These are phyloP conservation scores for Acanthococcus lagerstroemiae DNA, from an alignment of 2,888 invertebrate species.

Conservation along the genomic window DNA sequence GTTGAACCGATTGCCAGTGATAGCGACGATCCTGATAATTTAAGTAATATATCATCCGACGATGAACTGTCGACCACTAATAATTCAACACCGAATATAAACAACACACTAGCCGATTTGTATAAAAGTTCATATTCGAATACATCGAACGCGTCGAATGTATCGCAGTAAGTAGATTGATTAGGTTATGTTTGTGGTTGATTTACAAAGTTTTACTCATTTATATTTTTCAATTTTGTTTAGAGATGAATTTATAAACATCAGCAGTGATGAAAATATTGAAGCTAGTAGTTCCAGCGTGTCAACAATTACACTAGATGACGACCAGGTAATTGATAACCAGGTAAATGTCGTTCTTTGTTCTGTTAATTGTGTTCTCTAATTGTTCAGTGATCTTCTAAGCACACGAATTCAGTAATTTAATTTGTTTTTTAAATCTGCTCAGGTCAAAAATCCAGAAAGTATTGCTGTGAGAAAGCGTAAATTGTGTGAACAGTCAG, in stretches of 20 bases:
- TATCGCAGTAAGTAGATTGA: neutral
- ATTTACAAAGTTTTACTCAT: too few species aligned
- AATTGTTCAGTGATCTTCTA: too few species aligned
- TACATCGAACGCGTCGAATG: neutral
- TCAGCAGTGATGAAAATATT: slow-evolving; percentile 22
- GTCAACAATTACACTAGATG: slow-evolving; percentile 18
- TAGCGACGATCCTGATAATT: slow-evolving; percentile 17
- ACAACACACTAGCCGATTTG: slow-evolving; percentile 7
- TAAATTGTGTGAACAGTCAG: neutral
- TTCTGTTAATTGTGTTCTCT: too few species aligned
- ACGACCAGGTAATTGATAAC: slow-evolving; percentile 7
- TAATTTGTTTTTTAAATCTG: too few species aligned
- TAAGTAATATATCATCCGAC: slow-evolving; percentile 15
- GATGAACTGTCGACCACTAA: slow-evolving; percentile 7
- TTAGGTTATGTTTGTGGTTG: too few species aligned
- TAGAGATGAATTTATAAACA: slow-evolving; percentile 24
- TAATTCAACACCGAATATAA: neutral
- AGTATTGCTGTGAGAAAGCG: slow-evolving; percentile 8
- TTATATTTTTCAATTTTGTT: neutral
- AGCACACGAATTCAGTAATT: too few species aligned
- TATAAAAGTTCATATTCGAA: slow-evolving; percentile 6
- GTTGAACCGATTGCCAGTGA: slow-evolving; percentile 11
- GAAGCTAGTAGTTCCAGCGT: slow-evolving; percentile 11
- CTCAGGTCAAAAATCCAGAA: too few species aligned
- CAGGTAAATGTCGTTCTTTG: too few species aligned